A percentile compares a stretch with the other conserved stretches of the same genome.
Evolutionary conservation across 2,888 invertebrate species (phyloP).

Genomic region (Andrena fulva): DNA sequence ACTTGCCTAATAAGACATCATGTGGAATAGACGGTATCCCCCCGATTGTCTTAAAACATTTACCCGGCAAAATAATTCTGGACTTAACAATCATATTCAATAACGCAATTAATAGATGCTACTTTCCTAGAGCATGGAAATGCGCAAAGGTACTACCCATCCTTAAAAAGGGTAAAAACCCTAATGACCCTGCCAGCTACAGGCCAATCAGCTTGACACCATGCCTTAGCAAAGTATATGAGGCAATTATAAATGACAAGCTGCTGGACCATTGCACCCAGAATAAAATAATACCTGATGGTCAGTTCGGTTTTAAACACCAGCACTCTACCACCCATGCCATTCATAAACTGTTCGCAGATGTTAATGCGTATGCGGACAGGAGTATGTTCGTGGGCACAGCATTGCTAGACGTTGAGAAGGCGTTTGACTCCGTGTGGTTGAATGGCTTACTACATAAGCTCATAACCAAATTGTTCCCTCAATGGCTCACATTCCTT

Average conservation of each 20-base stretch:
- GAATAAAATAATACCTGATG: background rate
- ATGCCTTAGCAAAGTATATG: background rate
- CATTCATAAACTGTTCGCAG: background rate
- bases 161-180: too few species aligned
- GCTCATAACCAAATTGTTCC: background rate
- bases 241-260: background rate
- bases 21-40: background rate
- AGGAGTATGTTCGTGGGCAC: background rate
- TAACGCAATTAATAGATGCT: too few species aligned
- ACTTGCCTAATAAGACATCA: background rate
- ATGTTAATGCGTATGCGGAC: background rate
- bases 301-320: background rate
- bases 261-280: background rate
- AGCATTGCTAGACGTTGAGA: background rate
- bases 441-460: background rate
- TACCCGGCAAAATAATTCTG: background rate
- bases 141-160: slow-evolving; percentile 47
- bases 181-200: too few species aligned
- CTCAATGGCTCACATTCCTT: too few species aligned
- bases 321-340: background rate
- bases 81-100: background rate
- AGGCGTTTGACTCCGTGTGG: background rate
- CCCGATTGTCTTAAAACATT: background rate
- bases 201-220: too few species aligned
- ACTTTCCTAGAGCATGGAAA: slow-evolving; percentile 45